phyloP scores from a whole-genome alignment of 2,797 vertebrate genomes.

The Neostethus bicornis region DNA sequence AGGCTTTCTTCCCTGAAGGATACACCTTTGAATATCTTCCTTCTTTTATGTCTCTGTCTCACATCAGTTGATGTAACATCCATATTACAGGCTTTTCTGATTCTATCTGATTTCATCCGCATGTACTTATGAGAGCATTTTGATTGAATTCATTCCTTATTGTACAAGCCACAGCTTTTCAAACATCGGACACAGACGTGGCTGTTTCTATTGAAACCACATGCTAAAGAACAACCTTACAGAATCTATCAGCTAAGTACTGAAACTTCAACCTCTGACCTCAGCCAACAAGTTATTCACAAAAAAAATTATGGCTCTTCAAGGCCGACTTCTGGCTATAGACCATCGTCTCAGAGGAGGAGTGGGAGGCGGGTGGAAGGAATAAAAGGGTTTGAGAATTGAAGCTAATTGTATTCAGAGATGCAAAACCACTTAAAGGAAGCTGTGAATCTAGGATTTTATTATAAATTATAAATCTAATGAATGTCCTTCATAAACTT shows the following conservation, averaged over 20 bases:
- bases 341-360: conserved; percentile 33
- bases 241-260: conserved; percentile 53
- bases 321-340: conserved; percentile 60
- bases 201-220: conserved; percentile 44
- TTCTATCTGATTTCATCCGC: conserved; percentile 23
- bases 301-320: conserved; percentile 47
- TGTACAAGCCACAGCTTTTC: conserved; percentile 41
- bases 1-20: conserved; percentile 32
- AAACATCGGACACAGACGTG: conserved; percentile 43
- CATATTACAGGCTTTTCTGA: conserved; percentile 23
- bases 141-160: conserved; percentile 46
- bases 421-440: conserved; percentile 46
- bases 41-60: conserved; percentile 24
- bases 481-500: conserved; percentile 44
- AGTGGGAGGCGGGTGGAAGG: too few species aligned
- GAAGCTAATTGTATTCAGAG: conserved; percentile 67
- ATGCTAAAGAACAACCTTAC: conserved; percentile 42
- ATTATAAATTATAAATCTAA: conserved; percentile 63
- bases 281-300: conserved; percentile 42
- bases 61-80: conserved; percentile 15
- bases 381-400: conserved; percentile 39
- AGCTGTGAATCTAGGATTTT: conserved; percentile 57
- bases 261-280: conserved; percentile 42
- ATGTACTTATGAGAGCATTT: conserved; percentile 37
- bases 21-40: conserved; percentile 3